Conservation (phyloP, 2,797 vertebrate genomes). For the Chanos chanos region DNA sequence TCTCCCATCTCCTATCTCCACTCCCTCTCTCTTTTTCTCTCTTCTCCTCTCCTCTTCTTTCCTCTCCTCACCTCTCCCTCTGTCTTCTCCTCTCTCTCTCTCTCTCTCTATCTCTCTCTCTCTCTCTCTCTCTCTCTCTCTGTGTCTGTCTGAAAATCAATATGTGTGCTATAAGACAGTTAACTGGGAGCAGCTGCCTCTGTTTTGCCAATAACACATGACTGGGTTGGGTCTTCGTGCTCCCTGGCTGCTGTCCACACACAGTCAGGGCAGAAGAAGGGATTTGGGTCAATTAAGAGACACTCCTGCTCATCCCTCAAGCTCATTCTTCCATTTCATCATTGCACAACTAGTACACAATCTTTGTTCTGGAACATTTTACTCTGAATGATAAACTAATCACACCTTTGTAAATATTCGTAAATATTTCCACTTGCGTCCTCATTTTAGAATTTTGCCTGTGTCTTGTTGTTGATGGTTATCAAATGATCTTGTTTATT, state of each 20-base stretch:
- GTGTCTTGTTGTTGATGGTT: no score
- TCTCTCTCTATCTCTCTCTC: conserved; percentile 1
- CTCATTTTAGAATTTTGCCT: no score
- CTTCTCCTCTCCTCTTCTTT: conserved; percentile 43
- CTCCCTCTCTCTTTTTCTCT: conserved; percentile 46
- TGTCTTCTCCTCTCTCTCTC: conserved; percentile 27
- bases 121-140: conserved; percentile 21
- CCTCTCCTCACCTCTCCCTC: conserved; percentile 15
- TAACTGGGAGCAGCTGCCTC: conserved; percentile 67
- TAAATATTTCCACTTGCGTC: no score
- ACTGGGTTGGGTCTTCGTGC: conserved; percentile 7
- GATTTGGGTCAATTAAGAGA: no score
- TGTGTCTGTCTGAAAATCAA: conserved; percentile 63
- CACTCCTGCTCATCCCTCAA: no score
- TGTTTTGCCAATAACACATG: conserved; percentile 70
- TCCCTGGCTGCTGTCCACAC: conserved; percentile 44
- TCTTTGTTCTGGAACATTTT: no score
- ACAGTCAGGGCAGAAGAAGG: no score
- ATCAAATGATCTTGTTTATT: no score
- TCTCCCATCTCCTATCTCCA: background rate
- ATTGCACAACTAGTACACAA: no score
- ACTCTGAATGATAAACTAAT: no score
- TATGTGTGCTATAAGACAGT: conserved; percentile 66
- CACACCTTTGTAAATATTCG: no score
- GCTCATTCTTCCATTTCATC: no score